phyloP scores from a whole-genome alignment of 2,888 invertebrate species.

The Girardia tigrina region DNA sequence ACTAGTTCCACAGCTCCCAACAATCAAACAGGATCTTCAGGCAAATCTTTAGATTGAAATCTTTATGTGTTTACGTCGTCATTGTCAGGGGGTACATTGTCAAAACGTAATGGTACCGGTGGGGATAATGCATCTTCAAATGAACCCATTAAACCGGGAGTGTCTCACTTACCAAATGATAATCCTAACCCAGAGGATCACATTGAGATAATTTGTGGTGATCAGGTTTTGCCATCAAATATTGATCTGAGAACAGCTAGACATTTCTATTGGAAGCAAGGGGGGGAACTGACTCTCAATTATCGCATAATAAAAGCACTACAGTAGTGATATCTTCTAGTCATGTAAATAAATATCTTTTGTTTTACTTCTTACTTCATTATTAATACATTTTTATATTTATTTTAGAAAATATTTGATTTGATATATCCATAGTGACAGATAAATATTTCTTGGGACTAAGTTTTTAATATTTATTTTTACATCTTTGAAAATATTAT shows the following conservation, averaged over 20 bases:
- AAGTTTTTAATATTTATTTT: too few relatives aligned
- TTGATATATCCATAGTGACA: too few relatives aligned
- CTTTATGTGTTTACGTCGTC: background rate
- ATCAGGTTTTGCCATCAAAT: slow-evolving; percentile 65
- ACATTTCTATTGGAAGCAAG: slow-evolving; percentile 89
- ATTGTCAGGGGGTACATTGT: background rate
- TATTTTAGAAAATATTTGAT: too few relatives aligned
- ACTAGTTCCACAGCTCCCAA: background rate
- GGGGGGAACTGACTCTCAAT: slow-evolving; percentile 72
- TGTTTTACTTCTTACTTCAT: background rate
- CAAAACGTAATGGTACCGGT: background rate
- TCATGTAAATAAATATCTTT: background rate
- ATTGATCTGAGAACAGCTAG: slow-evolving; percentile 94
- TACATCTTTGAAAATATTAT: too few relatives aligned
- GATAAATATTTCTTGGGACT: too few relatives aligned
- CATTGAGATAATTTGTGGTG: slow-evolving; percentile 28
- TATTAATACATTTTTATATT: too few relatives aligned
- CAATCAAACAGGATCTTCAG: background rate
- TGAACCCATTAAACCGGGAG: background rate
- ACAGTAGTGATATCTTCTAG: background rate
- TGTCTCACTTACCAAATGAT: background rate
- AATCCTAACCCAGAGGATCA: slow-evolving; percentile 10
- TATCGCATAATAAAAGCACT: slow-evolving; percentile 31
- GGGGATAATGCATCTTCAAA: background rate
- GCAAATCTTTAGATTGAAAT: background rate